Conservation (phyloP, 2,113 vertebrate species). For the Oenanthe oenanthe region DNA sequence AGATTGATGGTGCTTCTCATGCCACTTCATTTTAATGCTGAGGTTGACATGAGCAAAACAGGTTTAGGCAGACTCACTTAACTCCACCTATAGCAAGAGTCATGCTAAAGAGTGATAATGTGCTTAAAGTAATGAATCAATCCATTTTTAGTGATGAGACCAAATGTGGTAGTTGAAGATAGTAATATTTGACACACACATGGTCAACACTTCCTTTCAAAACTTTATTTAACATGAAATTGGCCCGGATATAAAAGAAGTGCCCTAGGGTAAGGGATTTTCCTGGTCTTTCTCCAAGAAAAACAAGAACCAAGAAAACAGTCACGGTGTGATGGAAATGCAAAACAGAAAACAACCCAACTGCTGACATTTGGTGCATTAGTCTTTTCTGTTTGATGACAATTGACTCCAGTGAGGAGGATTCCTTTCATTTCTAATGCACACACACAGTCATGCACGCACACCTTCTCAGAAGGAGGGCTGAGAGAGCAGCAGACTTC, state of each 20-base stretch:
- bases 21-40: slow-evolving; percentile 54
- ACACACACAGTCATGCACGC: background rate
- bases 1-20: slow-evolving; percentile 38
- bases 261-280: background rate
- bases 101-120: slow-evolving; percentile 53
- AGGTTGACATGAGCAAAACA: slow-evolving; percentile 46
- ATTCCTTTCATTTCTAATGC: slow-evolving; percentile 29
- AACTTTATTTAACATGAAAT: slow-evolving; percentile 60
- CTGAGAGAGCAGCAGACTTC: background rate
- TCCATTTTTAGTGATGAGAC: slow-evolving; percentile 56
- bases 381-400: slow-evolving; percentile 4
- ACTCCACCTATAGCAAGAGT: slow-evolving; percentile 21
- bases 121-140: slow-evolving; percentile 60
- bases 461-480: slow-evolving; percentile 20
- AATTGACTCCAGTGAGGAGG: background rate
- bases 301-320: slow-evolving; percentile 2
- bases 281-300: slow-evolving; percentile 1
- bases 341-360: slow-evolving; percentile 36
- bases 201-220: slow-evolving; percentile 51
- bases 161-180: slow-evolving; percentile 49
- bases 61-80: slow-evolving; percentile 42
- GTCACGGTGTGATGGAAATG: slow-evolving; percentile 59
- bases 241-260: slow-evolving; percentile 31
- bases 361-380: background rate
- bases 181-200: slow-evolving; percentile 35